These are phyloP conservation scores for Regulus satrapa DNA, from an alignment of 2,113 vertebrate genomes.

Conservation along the genomic window DNA sequence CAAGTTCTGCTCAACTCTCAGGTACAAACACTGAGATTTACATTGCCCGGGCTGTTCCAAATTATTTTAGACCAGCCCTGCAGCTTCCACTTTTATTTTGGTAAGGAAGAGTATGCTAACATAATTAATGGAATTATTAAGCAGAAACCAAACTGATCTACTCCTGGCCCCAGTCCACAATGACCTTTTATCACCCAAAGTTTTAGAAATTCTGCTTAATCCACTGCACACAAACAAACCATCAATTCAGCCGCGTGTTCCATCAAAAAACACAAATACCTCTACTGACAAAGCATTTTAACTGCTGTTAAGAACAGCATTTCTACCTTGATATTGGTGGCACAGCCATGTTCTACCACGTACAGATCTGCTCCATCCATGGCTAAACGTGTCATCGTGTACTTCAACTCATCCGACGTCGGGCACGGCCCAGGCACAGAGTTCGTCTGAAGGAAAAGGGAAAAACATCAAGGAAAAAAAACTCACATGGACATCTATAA, in stretches of 20 bases:
- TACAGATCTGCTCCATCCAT: conserved; percentile 93
- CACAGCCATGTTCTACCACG: conserved; percentile 93
- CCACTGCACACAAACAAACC: not conserved
- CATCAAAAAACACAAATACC: not conserved
- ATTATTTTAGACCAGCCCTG: not conserved
- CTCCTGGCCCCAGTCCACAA: not conserved
- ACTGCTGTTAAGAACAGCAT: not conserved
- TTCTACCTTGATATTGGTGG: conserved; percentile 88
- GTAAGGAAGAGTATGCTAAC: no score
- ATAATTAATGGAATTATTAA: not conserved
- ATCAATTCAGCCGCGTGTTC: not conserved
- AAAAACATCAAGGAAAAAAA: no score
- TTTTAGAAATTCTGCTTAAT: not conserved
- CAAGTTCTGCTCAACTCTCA: not conserved
- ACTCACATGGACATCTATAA: not conserved
- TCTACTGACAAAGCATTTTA: not conserved
- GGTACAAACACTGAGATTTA: not conserved
- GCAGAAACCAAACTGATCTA: not conserved
- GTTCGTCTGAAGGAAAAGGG: conserved; percentile 66
- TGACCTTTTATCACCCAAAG: not conserved
- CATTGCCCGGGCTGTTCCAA: not conserved
- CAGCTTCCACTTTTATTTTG: not conserved
- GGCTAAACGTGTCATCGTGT: conserved; percentile 94
- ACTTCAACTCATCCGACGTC: conserved; percentile 93
- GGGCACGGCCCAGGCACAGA: conserved; percentile 89